These are phyloP conservation scores for Crepidodera aurea DNA, from an alignment of 2,888 invertebrate species.

Conservation along the genomic window DNA sequence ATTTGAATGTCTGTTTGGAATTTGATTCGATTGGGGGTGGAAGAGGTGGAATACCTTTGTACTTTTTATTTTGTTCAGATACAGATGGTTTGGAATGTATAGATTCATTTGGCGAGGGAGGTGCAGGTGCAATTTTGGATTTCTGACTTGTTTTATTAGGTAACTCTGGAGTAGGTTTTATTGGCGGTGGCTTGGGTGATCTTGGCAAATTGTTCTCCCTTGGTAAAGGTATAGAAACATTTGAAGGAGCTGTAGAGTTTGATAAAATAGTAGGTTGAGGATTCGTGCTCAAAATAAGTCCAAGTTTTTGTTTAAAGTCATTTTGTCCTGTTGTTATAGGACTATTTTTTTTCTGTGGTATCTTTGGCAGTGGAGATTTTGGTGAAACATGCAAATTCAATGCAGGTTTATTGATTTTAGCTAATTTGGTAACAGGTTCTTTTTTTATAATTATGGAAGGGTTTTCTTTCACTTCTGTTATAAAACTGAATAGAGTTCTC, in stretches of 20 bases:
- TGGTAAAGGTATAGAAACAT: neutral
- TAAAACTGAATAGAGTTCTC: conserved; percentile 9
- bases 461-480: conserved; percentile 1
- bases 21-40: neutral
- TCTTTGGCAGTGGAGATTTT: neutral
- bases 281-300: neutral
- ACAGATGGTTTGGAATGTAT: no score
- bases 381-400: neutral
- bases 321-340: neutral
- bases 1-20: neutral
- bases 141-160: no score
- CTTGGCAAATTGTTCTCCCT: neutral
- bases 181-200: neutral
- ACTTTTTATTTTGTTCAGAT: no score
- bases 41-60: neutral
- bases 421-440: neutral
- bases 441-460: conserved; percentile 5
- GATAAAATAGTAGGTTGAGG: neutral
- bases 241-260: neutral
- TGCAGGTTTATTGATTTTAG: neutral
- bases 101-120: no score
- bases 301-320: conserved; percentile 2
- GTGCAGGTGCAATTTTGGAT: no score
- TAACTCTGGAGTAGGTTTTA: neutral
- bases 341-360: neutral